These are phyloP conservation scores for Ciconia nigra DNA, from an alignment of 2,797 vertebrate genomes.

Conservation along the genomic window DNA sequence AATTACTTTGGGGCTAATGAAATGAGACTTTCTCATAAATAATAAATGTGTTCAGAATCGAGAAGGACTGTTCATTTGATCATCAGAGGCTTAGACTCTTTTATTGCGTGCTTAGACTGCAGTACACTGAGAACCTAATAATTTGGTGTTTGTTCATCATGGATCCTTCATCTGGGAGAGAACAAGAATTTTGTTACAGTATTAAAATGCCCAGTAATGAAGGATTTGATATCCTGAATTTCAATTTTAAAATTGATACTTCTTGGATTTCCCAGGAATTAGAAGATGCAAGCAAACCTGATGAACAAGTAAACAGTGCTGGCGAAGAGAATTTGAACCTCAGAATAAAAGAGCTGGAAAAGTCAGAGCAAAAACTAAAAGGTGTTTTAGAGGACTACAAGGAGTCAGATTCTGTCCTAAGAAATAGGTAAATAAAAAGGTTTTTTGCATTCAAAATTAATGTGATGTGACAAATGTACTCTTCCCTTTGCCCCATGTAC, in stretches of 20 bases:
- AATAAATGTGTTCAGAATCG: conserved; percentile 53
- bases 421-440: conserved; percentile 74
- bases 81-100: not conserved
- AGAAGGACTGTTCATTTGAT: conserved; percentile 45
- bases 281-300: not conserved
- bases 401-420: conserved; percentile 60
- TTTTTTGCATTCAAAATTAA: not conserved
- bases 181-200: conserved; percentile 36
- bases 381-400: conserved; percentile 10
- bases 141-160: not conserved
- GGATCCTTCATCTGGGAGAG: conserved; percentile 21
- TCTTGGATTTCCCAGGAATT: conserved; percentile 63
- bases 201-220: conserved; percentile 40
- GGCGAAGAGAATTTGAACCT: conserved; percentile 19
- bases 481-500: not conserved
- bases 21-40: conserved; percentile 65
- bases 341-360: conserved; percentile 61
- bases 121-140: not conserved
- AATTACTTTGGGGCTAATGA: conserved; percentile 7
- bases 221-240: not conserved
- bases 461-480: not conserved
- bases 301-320: not conserved
- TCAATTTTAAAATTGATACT: conserved; percentile 55
- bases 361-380: conserved; percentile 35
- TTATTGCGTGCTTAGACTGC: not conserved